Conservation (phyloP, 2,888 invertebrate genomes). For the Ferrisia virgata region DNA sequence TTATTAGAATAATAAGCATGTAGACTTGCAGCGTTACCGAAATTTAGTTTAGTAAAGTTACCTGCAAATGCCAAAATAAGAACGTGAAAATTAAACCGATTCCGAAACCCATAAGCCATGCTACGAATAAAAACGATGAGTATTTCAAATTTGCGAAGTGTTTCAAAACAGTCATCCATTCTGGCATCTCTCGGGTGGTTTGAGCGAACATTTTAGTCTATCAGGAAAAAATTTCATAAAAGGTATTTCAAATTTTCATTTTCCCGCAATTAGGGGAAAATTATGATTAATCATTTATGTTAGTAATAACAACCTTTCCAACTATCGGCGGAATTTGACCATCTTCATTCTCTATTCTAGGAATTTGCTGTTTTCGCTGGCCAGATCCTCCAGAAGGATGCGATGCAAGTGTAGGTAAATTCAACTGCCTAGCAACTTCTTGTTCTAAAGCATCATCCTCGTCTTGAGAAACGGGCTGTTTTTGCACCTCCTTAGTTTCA, state of each 20-base stretch:
- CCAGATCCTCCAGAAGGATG: constrained; percentile 16
- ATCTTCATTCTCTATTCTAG: not conserved
- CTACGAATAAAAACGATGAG: constrained; percentile 88
- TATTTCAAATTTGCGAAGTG: constrained; percentile 88
- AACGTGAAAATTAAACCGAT: constrained; percentile 98
- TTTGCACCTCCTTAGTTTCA: constrained; percentile 52
- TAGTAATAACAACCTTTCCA: constrained; percentile 48
- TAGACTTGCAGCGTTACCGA: not conserved
- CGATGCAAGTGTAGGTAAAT: constrained; percentile 68
- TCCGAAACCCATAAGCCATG: constrained; percentile 99
- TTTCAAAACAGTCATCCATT: constrained; percentile 88
- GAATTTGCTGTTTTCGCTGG: constrained; percentile 29
- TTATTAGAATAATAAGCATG: constrained; percentile 26
- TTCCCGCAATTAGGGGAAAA: too few relatives aligned
- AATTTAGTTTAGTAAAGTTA: constrained; percentile 47
- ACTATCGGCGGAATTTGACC: constrained; percentile 41
- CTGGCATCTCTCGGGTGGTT: constrained; percentile 83
- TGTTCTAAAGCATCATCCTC: constrained; percentile 78
- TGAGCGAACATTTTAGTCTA: constrained; percentile 89
- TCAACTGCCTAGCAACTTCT: constrained; percentile 77
- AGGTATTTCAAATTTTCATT: not conserved
- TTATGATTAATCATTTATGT: not conserved
- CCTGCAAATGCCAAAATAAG: constrained; percentile 93
- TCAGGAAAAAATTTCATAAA: constrained; percentile 50
- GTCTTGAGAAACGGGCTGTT: constrained; percentile 53